Evolutionary conservation across 2,113 vertebrate species (phyloP).

Genomic region (Chunga burmeisteri): DNA sequence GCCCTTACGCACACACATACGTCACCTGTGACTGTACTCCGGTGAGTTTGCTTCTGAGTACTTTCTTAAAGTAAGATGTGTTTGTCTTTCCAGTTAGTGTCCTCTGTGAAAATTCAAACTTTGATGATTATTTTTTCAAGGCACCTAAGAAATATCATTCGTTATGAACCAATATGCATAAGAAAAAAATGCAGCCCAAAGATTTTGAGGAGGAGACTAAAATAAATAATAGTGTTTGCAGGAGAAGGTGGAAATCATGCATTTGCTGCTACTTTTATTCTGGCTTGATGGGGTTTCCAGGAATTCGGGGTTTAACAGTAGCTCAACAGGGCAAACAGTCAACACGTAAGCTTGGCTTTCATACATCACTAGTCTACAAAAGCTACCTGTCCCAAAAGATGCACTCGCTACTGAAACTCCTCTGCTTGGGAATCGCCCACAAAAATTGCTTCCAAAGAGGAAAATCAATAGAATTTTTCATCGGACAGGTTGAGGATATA

Average conservation of each 20-base stretch:
- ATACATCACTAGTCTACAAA: neutral
- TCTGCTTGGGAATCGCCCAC: neutral
- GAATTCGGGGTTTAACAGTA: neutral
- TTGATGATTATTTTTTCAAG: neutral
- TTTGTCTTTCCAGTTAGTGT: neutral
- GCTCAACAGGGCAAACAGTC: neutral
- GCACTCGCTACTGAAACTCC: neutral
- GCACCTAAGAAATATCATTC: neutral
- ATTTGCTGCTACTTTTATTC: neutral
- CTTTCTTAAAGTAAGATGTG: neutral
- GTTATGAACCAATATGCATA: neutral
- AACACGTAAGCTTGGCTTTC: neutral
- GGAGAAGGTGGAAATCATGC: neutral
- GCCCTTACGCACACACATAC: fast-evolving
- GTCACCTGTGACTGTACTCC: neutral
- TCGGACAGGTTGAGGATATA: neutral
- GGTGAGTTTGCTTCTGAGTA: neutral
- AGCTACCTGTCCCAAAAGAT: neutral
- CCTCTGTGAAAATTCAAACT: neutral
- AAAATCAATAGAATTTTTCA: neutral
- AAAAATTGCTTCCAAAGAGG: neutral
- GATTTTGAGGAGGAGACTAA: neutral
- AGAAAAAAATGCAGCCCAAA: neutral
- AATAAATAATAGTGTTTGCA: neutral
- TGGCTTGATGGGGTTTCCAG: neutral